phyloP scores from a whole-genome alignment of 2,888 invertebrate genomes.

The Hemaris fuciformis region DNA sequence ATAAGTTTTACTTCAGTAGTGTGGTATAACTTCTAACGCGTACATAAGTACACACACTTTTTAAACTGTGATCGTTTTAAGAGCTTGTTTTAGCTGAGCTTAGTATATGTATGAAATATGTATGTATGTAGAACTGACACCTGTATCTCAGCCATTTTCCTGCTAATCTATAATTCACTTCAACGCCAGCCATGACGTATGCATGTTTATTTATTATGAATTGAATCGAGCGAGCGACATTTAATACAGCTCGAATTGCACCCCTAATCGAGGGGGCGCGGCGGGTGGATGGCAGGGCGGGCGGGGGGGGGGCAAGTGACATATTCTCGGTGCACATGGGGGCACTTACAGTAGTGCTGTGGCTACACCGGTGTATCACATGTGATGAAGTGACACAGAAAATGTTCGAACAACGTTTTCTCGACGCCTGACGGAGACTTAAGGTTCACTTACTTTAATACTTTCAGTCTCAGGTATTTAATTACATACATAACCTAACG shows the following conservation, averaged over 20 bases:
- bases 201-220: constrained; percentile 34
- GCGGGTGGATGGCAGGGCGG: constrained; percentile 19
- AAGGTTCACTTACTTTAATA: no score
- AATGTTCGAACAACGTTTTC: constrained; percentile 30
- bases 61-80: no score
- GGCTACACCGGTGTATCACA: constrained; percentile 55
- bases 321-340: constrained; percentile 68
- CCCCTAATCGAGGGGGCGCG: constrained; percentile 36
- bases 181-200: no score
- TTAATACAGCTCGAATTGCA: constrained; percentile 53
- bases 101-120: no score
- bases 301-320: constrained; percentile 58
- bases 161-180: no score
- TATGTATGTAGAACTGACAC: no score
- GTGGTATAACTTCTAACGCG: no score
- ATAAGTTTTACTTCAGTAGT: no score
- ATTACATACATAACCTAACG: no score
- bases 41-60: no score
- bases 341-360: constrained; percentile 59
- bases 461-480: background rate
- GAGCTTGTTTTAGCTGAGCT: no score
- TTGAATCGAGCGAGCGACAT: constrained; percentile 51
- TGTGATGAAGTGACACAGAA: constrained; percentile 58
- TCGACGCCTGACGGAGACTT: background rate
- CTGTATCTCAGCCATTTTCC: no score